phyloP scores from a whole-genome alignment of 2,888 invertebrate species.

The Dexiosoma caninum region DNA sequence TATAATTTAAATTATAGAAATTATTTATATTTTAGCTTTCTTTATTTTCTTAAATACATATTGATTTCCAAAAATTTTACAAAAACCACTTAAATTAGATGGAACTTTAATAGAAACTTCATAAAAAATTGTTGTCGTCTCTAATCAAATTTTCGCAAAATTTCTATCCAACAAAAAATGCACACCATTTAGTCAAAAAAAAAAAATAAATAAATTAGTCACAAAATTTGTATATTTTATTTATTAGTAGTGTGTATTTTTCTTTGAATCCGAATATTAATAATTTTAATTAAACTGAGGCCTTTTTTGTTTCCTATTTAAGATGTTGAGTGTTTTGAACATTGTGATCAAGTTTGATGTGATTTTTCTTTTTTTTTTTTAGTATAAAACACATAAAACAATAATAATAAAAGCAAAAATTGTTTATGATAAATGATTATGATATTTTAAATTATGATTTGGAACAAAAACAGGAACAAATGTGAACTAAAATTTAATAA shows the following conservation, averaged over 20 bases:
- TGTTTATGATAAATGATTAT: constrained; percentile 32
- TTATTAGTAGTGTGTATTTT: constrained; percentile 30
- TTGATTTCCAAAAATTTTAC: background rate
- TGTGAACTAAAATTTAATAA: background rate
- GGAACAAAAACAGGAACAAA: background rate
- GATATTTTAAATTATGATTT: constrained; percentile 21
- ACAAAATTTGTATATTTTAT: constrained; percentile 17
- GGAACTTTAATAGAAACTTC: background rate
- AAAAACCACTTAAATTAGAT: constrained; percentile 8
- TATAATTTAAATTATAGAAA: no score
- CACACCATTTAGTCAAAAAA: constrained; percentile 27
- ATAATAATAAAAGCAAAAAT: constrained; percentile 30
- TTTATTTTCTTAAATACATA: no score
- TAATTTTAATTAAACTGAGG: background rate
- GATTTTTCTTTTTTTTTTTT: background rate
- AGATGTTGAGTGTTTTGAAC: background rate
- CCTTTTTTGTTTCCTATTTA: constrained; percentile 14
- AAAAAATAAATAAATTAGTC: constrained; percentile 41
- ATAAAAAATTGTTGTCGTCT: background rate
- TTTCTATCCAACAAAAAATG: constrained; percentile 8
- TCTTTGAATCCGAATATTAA: constrained; percentile 1
- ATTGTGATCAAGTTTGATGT: constrained; percentile 4
- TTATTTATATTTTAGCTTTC: no score
- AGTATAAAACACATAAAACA: constrained; percentile 46
- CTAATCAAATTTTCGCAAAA: background rate